Evolutionary conservation across 2,888 invertebrate genomes (phyloP), one percentile per base, ranked within the genome.

Genomic region (Platycheirus rosarum): DNA sequence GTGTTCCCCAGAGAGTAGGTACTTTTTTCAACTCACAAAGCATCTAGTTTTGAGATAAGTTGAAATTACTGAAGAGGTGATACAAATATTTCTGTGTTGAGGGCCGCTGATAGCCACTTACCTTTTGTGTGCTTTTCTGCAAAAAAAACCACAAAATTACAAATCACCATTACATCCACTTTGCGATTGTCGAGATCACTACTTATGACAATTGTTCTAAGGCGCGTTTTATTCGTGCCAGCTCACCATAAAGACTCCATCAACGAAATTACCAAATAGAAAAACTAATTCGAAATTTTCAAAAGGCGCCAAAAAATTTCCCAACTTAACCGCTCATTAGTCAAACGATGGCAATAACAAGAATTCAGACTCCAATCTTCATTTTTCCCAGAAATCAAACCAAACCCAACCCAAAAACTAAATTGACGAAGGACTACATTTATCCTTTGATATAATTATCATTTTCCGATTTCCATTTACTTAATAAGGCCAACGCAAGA

Each of bases 381-480:
- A n/a, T n/a, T n/a, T 7, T 5, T 11, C 26, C 26, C 14, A 14
- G 2, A 32, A 20, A 51, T 42, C 8, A 26, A n/a, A n/a, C 29
- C 29, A 3, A 3, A 7, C 40, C 35, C 2, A 14, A 48, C 29
- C 68, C 23, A 23, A 23, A 23, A 23, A 4, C 23, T 23, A 6
- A 42, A 48, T 57, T 66, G 57, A 65, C 55, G n/a, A 46, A 51
- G 11, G 42, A 68, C 62, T 55, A 46, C 16, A 60, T 63, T 18
- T 66, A 53, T 63, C 63, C 60, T 66, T 76, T 65, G 40, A 37
- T 75, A 63, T 75, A 63, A 62, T 76, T 76, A 82, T 82, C 66
- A 76, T 82, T 76, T 82, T 82, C 53, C 76, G 53, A 82, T 82
- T 82, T 49, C 76, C 76, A 76, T 80, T 80, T 76, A 53, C 76